Base-by-base conservation (phyloP, 2,797 vertebrate species). In the Smutsia temminckii region DNA sequence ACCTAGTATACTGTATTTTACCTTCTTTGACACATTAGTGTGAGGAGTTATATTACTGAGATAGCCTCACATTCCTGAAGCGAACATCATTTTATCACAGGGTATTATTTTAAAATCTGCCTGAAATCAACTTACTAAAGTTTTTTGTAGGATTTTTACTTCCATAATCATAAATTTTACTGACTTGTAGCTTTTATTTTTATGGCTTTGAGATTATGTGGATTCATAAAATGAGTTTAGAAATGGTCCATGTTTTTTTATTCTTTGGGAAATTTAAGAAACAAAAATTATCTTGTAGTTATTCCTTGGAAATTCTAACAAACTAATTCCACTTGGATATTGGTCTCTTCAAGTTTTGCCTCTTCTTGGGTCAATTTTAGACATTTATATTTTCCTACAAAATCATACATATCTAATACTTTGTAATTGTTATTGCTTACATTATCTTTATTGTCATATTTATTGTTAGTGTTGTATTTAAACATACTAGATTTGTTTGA, bases 331-430 rank as follows among this genome's bases (percentile, higher is more conserved):
- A 46, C 51, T 83, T 91, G 20, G 59, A 13, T 85, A 55, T 89
- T 63, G n/a, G 42, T 85, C 37, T 89, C 42, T 80, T 40, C n/a
- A 66, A 74, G 34, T 80, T 90, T 81, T 83, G 69, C 72, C 29
- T 91, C 32, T 86, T 86, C 42, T 81, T 89, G 6, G 64, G 3
- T 94, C 32, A 59, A 21, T 86, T 94, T 92, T 83, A 91, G 74
- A 95, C 93, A 83, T 85, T 66, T 72, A 21, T 77, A n/a, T 91
- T 94, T 95, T 91, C 49, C 40, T 74, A 40, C 68, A 71, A 94
- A 94, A 37, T 61, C 55, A 49, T 71, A 20, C 49, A 75, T 68
- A 77, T 88, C 20, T 6, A 40, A 40, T 40, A 40, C n/a, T 46
- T 84, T 80, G n/a, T 59, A 78, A 66, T 74, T 46, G 63, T 75